phyloP scores from a whole-genome alignment of 2,797 vertebrate species.

The Lacerta viridis region DNA sequence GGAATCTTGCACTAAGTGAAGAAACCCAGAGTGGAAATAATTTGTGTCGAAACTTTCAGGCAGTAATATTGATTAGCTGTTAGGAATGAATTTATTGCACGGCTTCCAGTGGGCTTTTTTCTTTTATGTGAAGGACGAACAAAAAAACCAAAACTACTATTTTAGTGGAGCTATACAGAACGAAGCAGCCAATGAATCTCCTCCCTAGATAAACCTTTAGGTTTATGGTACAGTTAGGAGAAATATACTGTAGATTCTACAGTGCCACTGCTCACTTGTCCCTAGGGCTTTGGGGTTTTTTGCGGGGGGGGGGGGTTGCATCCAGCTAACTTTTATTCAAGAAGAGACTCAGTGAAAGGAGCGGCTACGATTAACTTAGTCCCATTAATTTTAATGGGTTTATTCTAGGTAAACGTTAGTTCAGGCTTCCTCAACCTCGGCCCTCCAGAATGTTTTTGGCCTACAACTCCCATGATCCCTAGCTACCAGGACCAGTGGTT shows the following conservation, averaged over 20 bases:
- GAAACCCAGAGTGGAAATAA: not conserved
- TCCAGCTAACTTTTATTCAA: too few relatives aligned
- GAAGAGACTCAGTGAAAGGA: too few relatives aligned
- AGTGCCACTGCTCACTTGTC: not conserved
- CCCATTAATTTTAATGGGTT: too few relatives aligned
- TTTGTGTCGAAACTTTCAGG: not conserved
- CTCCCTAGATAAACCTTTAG: not conserved
- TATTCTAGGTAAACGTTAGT: too few relatives aligned
- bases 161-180: not conserved
- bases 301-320: too few relatives aligned
- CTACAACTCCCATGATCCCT: too few relatives aligned
- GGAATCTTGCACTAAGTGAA: not conserved
- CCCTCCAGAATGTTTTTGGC: too few relatives aligned
- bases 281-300: not conserved
- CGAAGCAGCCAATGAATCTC: not conserved
- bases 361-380: too few relatives aligned
- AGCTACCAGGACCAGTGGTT: too few relatives aligned
- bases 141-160: not conserved
- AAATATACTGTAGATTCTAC: not conserved
- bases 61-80: constrained; percentile 14
- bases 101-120: not conserved
- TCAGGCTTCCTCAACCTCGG: too few relatives aligned
- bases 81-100: not conserved
- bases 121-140: not conserved
- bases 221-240: not conserved